These are phyloP conservation scores for Ochotona princeps DNA, from an alignment of 2,113 vertebrate genomes.

Conservation along the genomic window DNA sequence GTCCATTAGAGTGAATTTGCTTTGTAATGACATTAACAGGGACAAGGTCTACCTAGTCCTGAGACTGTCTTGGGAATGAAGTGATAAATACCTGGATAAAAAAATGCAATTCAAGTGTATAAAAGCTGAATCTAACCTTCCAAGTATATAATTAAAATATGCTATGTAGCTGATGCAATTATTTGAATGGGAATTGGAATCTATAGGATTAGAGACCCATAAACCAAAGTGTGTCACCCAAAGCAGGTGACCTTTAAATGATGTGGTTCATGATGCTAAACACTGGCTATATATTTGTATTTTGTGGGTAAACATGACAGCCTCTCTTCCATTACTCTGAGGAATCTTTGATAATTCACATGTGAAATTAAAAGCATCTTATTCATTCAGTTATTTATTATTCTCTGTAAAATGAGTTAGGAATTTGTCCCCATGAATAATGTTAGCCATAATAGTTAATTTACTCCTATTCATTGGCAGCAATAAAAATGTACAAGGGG, in stretches of 20 bases:
- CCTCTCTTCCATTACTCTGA: conserved; percentile 76
- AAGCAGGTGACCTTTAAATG: conserved; percentile 59
- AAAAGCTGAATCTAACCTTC: conserved; percentile 34
- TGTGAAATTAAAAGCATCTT: conserved; percentile 90
- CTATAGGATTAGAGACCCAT: not conserved
- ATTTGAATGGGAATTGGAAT: not conserved
- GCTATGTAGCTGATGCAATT: not conserved
- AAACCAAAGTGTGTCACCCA: not conserved
- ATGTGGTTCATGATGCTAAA: conserved; percentile 39
- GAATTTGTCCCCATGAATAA: conserved; percentile 90
- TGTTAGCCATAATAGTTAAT: conserved; percentile 90
- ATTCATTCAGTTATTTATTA: conserved; percentile 91
- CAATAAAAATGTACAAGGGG: conserved; percentile 90
- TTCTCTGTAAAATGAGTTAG: conserved; percentile 89
- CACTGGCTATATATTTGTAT: conserved; percentile 68
- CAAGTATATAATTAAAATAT: not conserved
- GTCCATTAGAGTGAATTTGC: conserved; percentile 55
- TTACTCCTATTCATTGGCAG: conserved; percentile 91
- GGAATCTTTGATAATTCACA: conserved; percentile 87
- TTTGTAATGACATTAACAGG: conserved; percentile 65
- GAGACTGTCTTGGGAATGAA: conserved; percentile 28
- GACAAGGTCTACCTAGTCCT: conserved; percentile 6
- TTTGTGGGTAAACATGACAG: conserved; percentile 79
- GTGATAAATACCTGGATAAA: conserved; percentile 31
- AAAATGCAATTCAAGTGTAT: not conserved